phyloP scores from a whole-genome alignment of 2,888 invertebrate species.

The Apodemia duryi region DNA sequence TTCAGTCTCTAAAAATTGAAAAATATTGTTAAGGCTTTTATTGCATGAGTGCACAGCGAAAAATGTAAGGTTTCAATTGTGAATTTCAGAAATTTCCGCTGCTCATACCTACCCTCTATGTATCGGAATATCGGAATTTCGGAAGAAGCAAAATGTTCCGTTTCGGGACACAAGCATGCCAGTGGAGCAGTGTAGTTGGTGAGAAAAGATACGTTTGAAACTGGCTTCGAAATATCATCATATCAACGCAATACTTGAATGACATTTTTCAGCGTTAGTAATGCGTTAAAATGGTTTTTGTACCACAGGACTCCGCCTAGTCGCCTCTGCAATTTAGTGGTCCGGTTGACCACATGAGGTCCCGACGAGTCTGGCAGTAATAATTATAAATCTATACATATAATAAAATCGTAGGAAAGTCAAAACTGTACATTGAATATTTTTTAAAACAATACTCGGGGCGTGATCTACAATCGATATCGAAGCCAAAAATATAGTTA shows the following conservation, averaged over 20 bases:
- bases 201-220: neutral
- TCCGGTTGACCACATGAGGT: too few species aligned
- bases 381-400: too few species aligned
- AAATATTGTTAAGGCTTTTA: neutral
- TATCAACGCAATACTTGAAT: neutral
- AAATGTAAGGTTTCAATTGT: constrained; percentile 4
- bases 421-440: too few species aligned
- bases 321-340: too few species aligned
- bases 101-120: constrained; percentile 3
- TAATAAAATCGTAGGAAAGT: too few species aligned
- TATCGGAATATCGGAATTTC: constrained; percentile 11
- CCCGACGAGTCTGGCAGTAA: too few species aligned
- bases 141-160: neutral
- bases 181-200: neutral
- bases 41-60: constrained; percentile 2
- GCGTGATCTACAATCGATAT: too few species aligned
- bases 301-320: too few species aligned
- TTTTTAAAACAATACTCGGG: too few species aligned
- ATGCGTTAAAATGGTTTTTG: too few species aligned
- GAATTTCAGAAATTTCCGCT: neutral
- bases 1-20: neutral
- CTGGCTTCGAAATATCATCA: neutral
- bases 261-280: too few species aligned
- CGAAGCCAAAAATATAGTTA: too few species aligned
- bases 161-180: neutral